Percentiles rank a stretch among this genome's conserved stretches.
These are phyloP conservation scores for Anadara kagoshimensis DNA, from an alignment of 1,140 invertebrate genomes.

Conservation along the genomic window DNA sequence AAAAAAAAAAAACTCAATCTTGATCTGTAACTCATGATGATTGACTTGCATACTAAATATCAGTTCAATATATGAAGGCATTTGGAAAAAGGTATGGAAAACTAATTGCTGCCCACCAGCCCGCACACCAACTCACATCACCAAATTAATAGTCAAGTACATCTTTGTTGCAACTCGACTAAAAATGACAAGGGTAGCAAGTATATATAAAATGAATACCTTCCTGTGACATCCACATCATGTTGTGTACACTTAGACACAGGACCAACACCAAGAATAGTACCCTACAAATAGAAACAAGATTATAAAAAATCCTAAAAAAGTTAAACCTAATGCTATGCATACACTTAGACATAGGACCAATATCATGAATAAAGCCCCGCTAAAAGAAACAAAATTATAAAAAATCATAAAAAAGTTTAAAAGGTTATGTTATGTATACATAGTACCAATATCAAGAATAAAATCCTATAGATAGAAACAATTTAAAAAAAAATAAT, in stretches of 20 bases:
- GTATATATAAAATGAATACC: conserved; percentile 37
- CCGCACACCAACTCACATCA: no score
- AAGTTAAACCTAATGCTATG: neutral
- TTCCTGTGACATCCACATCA: conserved; percentile 59
- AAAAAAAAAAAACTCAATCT: no score
- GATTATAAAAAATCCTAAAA: neutral
- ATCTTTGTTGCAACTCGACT: no score
- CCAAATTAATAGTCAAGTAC: no score
- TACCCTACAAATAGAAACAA: conserved; percentile 30
- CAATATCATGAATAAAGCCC: neutral
- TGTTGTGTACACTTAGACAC: conserved; percentile 53
- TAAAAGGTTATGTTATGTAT: neutral
- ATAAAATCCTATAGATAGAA: neutral
- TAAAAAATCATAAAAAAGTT: neutral
- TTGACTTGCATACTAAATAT: no score
- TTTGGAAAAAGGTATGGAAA: no score
- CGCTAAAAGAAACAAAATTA: neutral
- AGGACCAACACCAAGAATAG: conserved; percentile 47
- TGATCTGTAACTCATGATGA: no score
- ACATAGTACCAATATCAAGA: neutral
- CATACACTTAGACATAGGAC: neutral
- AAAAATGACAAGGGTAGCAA: no score
- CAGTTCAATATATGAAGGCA: no score
- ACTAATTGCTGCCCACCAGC: no score
- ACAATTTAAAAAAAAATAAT: neutral